Evolutionary conservation across 2,888 invertebrate species (phyloP), one percentile per base, ranked within the genome.

Genomic region (Asteroscopus sphinx): DNA sequence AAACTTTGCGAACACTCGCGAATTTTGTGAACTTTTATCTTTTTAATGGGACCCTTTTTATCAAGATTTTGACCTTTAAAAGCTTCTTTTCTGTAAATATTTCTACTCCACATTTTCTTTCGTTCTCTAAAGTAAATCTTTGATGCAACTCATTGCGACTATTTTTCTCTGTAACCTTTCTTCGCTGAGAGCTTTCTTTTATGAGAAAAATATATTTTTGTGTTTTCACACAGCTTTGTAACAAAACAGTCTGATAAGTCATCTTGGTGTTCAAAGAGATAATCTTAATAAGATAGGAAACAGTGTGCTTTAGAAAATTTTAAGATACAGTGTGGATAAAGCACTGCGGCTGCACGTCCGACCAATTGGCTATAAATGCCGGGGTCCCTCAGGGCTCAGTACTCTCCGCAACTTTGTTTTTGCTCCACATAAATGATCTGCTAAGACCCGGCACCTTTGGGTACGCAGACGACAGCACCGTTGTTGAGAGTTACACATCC

Each of bases 21-120:
- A 53, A 73, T 40, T 56, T 51, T 47, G 6, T 5, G 6, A 62
- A 57, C 13, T 51, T 72, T 51, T 55, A 48, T 58, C 33, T 49
- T 53, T 48, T 36, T 37, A 44, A 26, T n/a, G n/a, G 35, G 37
- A 35, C 21, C 68, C 16, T 15, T 45, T 59, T 57, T 64, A 64
- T 68, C 56, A 44, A 57, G 63, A 46, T 49, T 26, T 6, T 15
- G 28, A 9, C 32, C 13, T 28, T n/a, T 55, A 33, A 59, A 51
- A 73, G 48, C 35, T 56, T 41, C 0, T 45, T 8, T 42, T 39
- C 16, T 52, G 7, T 16, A 28, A 40, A 56, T 40, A 42, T 12
- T 5, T n/a, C n/a, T n/a, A n/a, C n/a, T n/a, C n/a, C 33, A 21
- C 25, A 26, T 54, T 47, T 36, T 21, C 13, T 9, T 21, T 16